Evolutionary conservation across 2,797 vertebrate genomes (phyloP), one percentile per base, ranked within the genome.

Genomic region (Euthynnus affinis): DNA sequence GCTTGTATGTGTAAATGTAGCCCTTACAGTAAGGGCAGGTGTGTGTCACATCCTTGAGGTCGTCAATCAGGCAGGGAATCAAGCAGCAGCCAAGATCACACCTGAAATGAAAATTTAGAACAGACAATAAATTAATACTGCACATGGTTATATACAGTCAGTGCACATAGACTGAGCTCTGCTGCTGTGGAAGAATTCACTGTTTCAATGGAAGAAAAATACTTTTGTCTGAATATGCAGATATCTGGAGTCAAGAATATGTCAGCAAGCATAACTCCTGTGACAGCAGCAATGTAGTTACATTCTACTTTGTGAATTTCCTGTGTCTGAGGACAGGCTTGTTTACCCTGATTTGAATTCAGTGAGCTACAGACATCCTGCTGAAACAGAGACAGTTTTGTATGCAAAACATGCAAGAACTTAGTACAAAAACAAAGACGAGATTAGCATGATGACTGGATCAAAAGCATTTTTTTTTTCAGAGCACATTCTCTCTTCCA

Each of bases 31-130:
- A 97, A 81, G 98, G 98, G 90, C 98, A 99, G 46, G 96, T 98
- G 93, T 99, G 98, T 1, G 97, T 99, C 95, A 99, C 98, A 23
- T 99, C 98, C 95, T 99, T 99, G 90, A 99, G 97, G 92, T 99
- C 97, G 6, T 99, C 98, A 0, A 99, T 97, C 91, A 99, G 90
- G 89, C 97, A 99, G 60, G 98, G 98, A 93, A 99, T 97, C 91
- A 99, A 94, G 93, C 98, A 99, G 94, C 98, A 99, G 90, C 98
- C 98, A 1, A 99, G 95, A 72, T 99, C 97, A 81, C 98, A 99
- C 89, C 98, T 99, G 93, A 5, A 53, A 29, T 29, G 27, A 29
- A 49, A 80, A 74, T 2, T 4, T 81, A 37, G 6, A 44, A 49
- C 12, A 86, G 14, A 70, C 2, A 3, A 55, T 56, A 34, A 65